Conservation (phyloP, 2,888 invertebrate genomes). For the Tenodera sinensis region DNA sequence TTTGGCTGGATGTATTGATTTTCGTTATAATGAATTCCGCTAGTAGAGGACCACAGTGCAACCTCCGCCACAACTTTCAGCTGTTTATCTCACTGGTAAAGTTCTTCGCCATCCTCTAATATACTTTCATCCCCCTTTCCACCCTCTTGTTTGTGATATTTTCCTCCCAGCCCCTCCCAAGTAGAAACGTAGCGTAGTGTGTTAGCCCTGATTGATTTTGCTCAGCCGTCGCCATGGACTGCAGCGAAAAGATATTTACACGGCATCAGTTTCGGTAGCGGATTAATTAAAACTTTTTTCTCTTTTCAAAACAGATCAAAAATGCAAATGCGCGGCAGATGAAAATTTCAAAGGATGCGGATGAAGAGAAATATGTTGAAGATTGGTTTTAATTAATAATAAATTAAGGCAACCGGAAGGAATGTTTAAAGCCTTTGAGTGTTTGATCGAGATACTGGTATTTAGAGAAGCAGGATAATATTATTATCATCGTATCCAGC, state of each 20-base stretch:
- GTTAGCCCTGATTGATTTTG: not conserved
- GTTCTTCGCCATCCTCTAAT: not conserved
- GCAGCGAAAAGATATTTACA: not conserved
- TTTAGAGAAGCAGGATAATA: too few relatives aligned
- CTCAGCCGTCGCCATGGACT: not conserved
- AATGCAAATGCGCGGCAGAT: not conserved
- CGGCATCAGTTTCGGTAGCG: not conserved
- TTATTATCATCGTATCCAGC: too few relatives aligned
- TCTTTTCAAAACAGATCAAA: not conserved
- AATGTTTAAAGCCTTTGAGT: not conserved
- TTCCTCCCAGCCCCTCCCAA: not conserved
- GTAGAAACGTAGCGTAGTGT: not conserved
- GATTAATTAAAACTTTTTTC: not conserved
- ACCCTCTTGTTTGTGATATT: not conserved
- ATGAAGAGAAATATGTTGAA: not conserved
- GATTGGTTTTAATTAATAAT: not conserved
- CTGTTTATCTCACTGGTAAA: slow-evolving; percentile 16
- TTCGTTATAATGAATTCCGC: slow-evolving; percentile 31
- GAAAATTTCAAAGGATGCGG: not conserved
- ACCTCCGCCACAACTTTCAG: slow-evolving; percentile 2
- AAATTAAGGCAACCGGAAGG: not conserved
- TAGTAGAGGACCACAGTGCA: slow-evolving; percentile 18
- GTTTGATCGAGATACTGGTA: too few relatives aligned
- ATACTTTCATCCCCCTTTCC: not conserved
- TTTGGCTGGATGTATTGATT: slow-evolving; percentile 29